Percentiles rank a stretch among this genome's conserved stretches.
phyloP scores from a whole-genome alignment of 2,113 vertebrate species.

The Setophaga kirtlandii region DNA sequence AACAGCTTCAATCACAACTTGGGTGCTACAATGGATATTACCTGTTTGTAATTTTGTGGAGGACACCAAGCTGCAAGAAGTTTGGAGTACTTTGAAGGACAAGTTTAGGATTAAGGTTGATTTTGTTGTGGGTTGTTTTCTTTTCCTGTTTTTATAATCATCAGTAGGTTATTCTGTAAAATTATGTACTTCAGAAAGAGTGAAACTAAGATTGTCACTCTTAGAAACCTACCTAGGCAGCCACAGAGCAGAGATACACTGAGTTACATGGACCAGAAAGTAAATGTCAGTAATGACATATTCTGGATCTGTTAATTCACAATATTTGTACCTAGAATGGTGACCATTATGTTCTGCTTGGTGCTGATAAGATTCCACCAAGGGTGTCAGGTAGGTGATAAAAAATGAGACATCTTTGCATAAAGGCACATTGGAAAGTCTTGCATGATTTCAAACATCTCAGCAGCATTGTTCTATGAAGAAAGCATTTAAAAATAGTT shows the following conservation, averaged over 20 bases:
- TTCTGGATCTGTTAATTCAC: neutral
- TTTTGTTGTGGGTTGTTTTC: neutral
- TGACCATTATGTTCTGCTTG: neutral
- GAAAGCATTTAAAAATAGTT: neutral
- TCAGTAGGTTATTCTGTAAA: neutral
- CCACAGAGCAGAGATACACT: neutral
- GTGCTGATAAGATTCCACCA: neutral
- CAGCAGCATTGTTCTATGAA: neutral
- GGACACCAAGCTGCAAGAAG: neutral
- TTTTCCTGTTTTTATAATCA: neutral
- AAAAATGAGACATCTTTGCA: neutral
- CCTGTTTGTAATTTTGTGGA: neutral
- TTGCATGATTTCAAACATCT: neutral
- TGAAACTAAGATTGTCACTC: neutral
- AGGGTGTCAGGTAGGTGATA: neutral
- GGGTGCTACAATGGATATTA: neutral
- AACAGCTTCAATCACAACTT: neutral
- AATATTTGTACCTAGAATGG: neutral
- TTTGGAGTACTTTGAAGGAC: neutral
- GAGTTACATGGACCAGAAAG: neutral
- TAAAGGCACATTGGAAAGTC: neutral
- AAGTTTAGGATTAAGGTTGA: neutral
- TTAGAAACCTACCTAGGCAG: neutral
- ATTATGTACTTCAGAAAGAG: neutral
- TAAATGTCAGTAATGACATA: neutral